Percentiles rank a stretch among this genome's conserved stretches.
phyloP scores from a whole-genome alignment of 2,888 invertebrate genomes.

The Piscicola geometra region DNA sequence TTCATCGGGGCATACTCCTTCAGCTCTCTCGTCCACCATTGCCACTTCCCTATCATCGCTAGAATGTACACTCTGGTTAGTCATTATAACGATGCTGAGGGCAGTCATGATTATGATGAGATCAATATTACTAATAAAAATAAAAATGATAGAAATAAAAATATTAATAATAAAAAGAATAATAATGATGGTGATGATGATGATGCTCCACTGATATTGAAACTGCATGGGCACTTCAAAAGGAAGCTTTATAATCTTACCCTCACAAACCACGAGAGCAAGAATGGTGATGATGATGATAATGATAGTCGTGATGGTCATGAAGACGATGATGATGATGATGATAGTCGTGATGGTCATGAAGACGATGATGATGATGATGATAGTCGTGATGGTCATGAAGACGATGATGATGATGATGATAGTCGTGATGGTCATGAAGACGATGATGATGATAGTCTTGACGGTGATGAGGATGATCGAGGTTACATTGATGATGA shows the following conservation, averaged over 20 bases:
- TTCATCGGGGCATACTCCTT: background rate
- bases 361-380: background rate
- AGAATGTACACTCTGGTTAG: background rate
- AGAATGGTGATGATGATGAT: too few relatives aligned
- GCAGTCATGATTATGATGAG: too few relatives aligned
- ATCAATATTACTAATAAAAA: background rate
- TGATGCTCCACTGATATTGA: background rate
- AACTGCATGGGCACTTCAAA: too few relatives aligned
- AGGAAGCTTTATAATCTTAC: too few relatives aligned
- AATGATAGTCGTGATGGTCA: too few relatives aligned
- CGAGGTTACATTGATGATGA: background rate
- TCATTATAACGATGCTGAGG: too few relatives aligned
- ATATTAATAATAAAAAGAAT: background rate
- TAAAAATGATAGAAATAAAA: background rate
- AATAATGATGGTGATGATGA: constrained; percentile 4
- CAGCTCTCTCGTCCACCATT: background rate
- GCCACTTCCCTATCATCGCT: background rate
- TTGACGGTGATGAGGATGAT: too few relatives aligned
- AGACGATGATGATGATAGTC: too few relatives aligned
- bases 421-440: background rate
- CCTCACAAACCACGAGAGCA: too few relatives aligned
- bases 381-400: background rate
- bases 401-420: background rate
- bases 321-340: background rate
- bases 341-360: background rate